phyloP scores from a whole-genome alignment of 2,113 vertebrate species.

The Potamarius usumacintae region DNA sequence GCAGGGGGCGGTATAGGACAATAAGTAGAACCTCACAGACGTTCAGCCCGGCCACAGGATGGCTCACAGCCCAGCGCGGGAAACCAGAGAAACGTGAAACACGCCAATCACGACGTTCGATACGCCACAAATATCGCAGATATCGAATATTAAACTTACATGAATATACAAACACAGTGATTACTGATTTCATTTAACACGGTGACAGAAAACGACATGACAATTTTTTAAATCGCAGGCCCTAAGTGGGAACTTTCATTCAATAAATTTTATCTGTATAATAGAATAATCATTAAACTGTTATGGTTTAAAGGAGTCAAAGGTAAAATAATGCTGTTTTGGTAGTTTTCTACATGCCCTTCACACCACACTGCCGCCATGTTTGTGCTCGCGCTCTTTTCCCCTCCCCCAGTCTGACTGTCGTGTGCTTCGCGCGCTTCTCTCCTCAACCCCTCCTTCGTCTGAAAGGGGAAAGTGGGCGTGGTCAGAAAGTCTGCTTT shows the following conservation, averaged over 20 bases:
- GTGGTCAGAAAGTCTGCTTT: slow-evolving; percentile 9
- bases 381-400: background rate
- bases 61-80: slow-evolving; percentile 18
- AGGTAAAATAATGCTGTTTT: background rate
- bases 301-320: background rate
- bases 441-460: slow-evolving; percentile 18
- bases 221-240: background rate
- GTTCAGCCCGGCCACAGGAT: slow-evolving; percentile 10
- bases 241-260: background rate
- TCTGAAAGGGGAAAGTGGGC: background rate
- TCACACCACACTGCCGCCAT: background rate
- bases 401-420: background rate
- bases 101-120: background rate
- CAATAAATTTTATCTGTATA: background rate
- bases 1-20: slow-evolving; percentile 26
- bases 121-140: background rate
- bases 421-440: slow-evolving; percentile 9
- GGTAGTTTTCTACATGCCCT: background rate
- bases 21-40: background rate
- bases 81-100: background rate
- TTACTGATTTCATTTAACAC: background rate
- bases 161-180: background rate
- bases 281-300: background rate
- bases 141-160: background rate
- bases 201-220: background rate